phyloP scores from a whole-genome alignment of 2,113 vertebrate genomes.

The Gavia stellata region DNA sequence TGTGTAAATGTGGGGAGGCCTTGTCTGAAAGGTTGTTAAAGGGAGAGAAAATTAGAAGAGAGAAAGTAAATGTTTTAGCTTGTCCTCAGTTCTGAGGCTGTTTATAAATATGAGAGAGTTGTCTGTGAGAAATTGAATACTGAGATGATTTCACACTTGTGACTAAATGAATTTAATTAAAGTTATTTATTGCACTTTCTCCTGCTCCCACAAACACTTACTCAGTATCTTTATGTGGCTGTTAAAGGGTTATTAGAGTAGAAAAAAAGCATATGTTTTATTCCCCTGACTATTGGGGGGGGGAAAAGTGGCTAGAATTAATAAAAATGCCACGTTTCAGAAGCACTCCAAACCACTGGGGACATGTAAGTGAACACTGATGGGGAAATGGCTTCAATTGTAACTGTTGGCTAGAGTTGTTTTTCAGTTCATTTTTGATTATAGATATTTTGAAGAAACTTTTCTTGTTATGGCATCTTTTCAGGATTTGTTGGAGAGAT shows the following conservation, averaged over 20 bases:
- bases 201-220: neutral
- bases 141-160: neutral
- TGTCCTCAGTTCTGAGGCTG: neutral
- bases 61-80: conserved; percentile 28
- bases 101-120: neutral
- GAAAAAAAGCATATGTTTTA: neutral
- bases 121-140: neutral
- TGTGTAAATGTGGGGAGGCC: conserved; percentile 40
- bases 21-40: conserved; percentile 22
- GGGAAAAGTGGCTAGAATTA: neutral
- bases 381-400: neutral
- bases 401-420: neutral
- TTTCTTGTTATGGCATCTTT: neutral
- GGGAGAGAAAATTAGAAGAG: conserved; percentile 2
- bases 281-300: neutral
- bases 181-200: neutral
- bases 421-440: neutral
- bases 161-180: neutral
- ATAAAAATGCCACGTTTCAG: neutral
- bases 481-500: neutral
- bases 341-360: neutral
- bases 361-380: neutral
- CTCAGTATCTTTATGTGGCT: neutral
- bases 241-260: neutral
- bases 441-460: neutral